Conservation (phyloP, 2,888 invertebrate species). For the Caenorhabditis wallacei region DNA sequence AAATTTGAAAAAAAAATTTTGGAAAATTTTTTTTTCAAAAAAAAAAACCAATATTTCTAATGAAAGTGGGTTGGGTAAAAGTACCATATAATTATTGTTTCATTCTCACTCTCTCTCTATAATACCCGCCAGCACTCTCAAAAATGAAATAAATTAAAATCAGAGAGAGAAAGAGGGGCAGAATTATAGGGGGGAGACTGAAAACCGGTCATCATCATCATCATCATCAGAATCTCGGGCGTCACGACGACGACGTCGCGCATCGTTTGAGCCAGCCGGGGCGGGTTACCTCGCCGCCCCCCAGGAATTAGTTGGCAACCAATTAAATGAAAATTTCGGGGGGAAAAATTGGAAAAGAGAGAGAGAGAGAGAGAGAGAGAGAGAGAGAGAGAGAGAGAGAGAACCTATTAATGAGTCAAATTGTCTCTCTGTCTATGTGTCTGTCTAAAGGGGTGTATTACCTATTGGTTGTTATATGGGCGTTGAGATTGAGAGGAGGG, state of each 20-base stretch:
- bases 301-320: constrained; percentile 56
- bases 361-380: constrained; percentile 8
- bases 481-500: background rate
- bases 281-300: background rate
- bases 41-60: no score
- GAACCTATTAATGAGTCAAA: constrained; percentile 67
- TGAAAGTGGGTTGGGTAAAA: no score
- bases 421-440: constrained; percentile 24
- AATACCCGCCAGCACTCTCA: background rate
- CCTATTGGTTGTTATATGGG: constrained; percentile 4
- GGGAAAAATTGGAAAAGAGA: constrained; percentile 47
- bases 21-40: no score
- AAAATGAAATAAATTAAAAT: constrained; percentile 38
- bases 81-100: constrained; percentile 16
- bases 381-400: constrained; percentile 17
- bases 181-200: constrained; percentile 1
- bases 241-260: constrained; percentile 45
- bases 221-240: constrained; percentile 30
- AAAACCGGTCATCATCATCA: constrained; percentile 58
- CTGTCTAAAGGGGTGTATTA: constrained; percentile 31
- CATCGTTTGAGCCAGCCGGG: constrained; percentile 65
- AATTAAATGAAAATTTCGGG: no score
- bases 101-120: background rate
- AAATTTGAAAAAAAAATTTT: no score
- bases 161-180: constrained; percentile 2